These are phyloP conservation scores for Tetraodon nigroviridis DNA, from an alignment of 2,113 vertebrate genomes.

Conservation along the genomic window DNA sequence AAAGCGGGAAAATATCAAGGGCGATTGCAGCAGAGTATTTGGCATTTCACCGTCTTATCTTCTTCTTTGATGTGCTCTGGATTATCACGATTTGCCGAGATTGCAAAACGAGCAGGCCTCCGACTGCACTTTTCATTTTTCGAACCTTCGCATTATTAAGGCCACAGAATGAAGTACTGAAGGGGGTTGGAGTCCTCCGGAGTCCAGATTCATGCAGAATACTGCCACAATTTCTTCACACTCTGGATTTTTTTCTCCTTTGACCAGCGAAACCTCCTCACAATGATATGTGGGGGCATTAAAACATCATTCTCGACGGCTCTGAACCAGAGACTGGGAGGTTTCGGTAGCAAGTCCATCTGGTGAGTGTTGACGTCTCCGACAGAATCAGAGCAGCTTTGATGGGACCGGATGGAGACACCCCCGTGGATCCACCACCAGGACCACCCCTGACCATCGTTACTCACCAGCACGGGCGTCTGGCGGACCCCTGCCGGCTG, in stretches of 20 bases:
- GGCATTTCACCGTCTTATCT: constrained; percentile 26
- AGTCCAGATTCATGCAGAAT: constrained; percentile 16
- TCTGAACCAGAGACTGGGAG: constrained; percentile 10
- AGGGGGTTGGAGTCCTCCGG: constrained; percentile 23
- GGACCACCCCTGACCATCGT: neutral
- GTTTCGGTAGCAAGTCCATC: constrained; percentile 54
- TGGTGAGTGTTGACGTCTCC: constrained; percentile 22
- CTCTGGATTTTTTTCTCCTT: constrained; percentile 1
- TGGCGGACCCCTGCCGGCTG: constrained; percentile 18
- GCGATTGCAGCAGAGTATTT: constrained; percentile 38
- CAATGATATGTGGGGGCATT: neutral
- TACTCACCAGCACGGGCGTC: constrained; percentile 8
- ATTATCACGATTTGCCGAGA: constrained; percentile 10
- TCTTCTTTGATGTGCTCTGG: neutral
- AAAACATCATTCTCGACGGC: constrained; percentile 17
- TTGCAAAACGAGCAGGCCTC: constrained; percentile 27
- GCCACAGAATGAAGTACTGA: constrained; percentile 64
- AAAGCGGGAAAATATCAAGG: constrained; percentile 18
- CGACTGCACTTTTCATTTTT: constrained; percentile 3
- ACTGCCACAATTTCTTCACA: constrained; percentile 3
- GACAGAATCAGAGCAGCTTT: neutral
- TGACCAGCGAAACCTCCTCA: neutral
- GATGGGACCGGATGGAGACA: constrained; percentile 22
- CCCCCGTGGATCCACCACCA: constrained; percentile 18
- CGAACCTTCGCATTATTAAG: constrained; percentile 50